Evolutionary conservation across 2,797 vertebrate species (phyloP), one percentile per base, ranked within the genome.

Genomic region (Eidolon dupreanum): DNA sequence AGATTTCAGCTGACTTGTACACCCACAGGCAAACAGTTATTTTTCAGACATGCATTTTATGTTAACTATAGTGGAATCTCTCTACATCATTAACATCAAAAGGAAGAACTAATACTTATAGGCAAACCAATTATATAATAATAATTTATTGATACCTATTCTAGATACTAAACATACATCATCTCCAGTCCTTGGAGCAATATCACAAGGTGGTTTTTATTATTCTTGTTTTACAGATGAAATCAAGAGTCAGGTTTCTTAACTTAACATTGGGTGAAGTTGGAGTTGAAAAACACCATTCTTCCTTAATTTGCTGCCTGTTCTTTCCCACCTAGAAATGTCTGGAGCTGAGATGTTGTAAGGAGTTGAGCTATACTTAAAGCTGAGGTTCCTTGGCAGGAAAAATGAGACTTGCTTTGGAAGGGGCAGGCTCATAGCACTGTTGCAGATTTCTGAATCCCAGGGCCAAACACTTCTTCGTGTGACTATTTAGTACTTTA

Each of bases 31-130:
- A 88, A 61, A 63, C 46, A 70, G 43, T 86, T 93, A 73, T 84
- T 96, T 97, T 96, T 96, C 90, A 96, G 53, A 43, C 85, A 46
- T 4, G 7, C 19, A 20, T 70, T 93, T 92, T 93, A 66, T 84
- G 20, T 95, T 92, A 89, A 92, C 24, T 83, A 10, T 17, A 51
- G 13, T 75, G 46, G 41, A 79, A 65, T 94, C 33, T 88, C 36
- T 81, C 66, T 90, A 3, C 90, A 81, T 33, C 28, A 26, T 90
- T 91, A 78, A 10, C 61, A 83, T 93, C n/a, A 85, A 86, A 89
- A 92, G 59, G 33, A 81, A 93, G 51, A 87, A 38, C 20, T 75
- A 84, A 73, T 49, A 43, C 41, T 16, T 36, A 38, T 70, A 73
- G 33, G 49, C 61, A 83, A 85, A 74, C 31, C 8, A 88, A 19